Percentiles rank a stretch among this genome's conserved stretches.
These are phyloP conservation scores for Calliscelio sp. DNA, from an alignment of 2,888 invertebrate genomes.

Conservation along the genomic window DNA sequence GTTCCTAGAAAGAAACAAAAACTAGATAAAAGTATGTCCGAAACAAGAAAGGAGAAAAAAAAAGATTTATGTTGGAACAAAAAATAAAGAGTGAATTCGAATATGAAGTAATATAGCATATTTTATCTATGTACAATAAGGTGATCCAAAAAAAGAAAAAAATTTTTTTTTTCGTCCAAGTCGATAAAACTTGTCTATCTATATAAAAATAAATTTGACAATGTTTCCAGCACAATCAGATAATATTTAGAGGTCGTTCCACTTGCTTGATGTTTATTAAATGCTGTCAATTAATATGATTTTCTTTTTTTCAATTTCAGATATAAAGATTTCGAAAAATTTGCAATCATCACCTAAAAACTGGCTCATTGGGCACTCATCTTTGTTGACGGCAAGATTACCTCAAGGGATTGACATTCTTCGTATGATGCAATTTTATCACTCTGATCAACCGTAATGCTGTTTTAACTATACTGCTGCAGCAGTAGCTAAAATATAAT, in stretches of 20 bases:
- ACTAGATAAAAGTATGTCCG: too few relatives aligned
- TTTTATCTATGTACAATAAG: too few relatives aligned
- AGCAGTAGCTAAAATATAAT: too few relatives aligned
- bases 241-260: slow-evolving; percentile 12
- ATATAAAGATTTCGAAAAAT: slow-evolving; percentile 3
- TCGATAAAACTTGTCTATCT: slow-evolving; percentile 5
- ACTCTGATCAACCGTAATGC: too few relatives aligned
- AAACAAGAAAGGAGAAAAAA: too few relatives aligned
- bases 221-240: not conserved
- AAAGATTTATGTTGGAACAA: too few relatives aligned
- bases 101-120: too few relatives aligned
- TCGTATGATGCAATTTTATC: too few relatives aligned
- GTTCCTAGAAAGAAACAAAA: too few relatives aligned
- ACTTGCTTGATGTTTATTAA: not conserved
- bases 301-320: not conserved
- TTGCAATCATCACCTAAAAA: slow-evolving; percentile 16
- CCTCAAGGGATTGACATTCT: too few relatives aligned
- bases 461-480: too few relatives aligned
- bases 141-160: slow-evolving; percentile 21
- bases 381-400: slow-evolving; percentile 6
- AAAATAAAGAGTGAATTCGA: too few relatives aligned
- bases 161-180: not conserved
- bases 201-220: not conserved
- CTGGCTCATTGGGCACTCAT: slow-evolving; percentile 13
- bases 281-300: slow-evolving; percentile 5